Conservation (phyloP, 23 tunicate genomes). For the Ciona savignyi region DNA sequence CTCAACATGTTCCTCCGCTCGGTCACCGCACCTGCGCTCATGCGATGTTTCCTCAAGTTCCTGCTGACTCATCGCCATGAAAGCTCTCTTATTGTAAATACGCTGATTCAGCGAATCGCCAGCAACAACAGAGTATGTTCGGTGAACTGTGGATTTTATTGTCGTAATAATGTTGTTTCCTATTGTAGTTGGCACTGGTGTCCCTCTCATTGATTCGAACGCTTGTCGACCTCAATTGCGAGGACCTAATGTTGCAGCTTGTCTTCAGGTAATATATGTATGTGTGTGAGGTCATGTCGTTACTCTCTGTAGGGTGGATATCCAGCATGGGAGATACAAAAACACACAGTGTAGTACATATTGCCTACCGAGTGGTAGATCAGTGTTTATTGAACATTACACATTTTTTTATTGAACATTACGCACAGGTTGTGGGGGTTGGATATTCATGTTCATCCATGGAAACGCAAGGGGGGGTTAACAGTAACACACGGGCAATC, state of each 20-base stretch:
- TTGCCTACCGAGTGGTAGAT: too few relatives aligned
- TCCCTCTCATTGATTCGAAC: conserved; percentile 83
- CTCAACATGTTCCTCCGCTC: conserved; percentile 86
- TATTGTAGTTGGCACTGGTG: conserved; percentile 67
- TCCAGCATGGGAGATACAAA: too few relatives aligned
- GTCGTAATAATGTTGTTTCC: neutral
- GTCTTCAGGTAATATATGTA: conserved; percentile 64
- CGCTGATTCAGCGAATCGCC: conserved; percentile 86
- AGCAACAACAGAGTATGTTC: conserved; percentile 63
- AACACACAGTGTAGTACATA: too few relatives aligned
- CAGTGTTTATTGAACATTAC: too few relatives aligned
- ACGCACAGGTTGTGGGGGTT: neutral
- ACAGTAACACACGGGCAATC: too few relatives aligned
- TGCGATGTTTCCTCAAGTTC: conserved; percentile 72
- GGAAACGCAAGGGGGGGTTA: too few relatives aligned
- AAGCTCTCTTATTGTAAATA: conserved; percentile 74
- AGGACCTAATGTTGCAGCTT: conserved; percentile 88
- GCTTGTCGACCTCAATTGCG: conserved; percentile 81
- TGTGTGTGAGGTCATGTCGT: neutral
- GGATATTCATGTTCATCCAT: too few relatives aligned
- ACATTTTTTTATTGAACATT: too few relatives aligned
- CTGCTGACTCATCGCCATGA: conserved; percentile 85
- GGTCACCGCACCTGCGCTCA: conserved; percentile 68
- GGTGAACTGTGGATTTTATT: too few relatives aligned
- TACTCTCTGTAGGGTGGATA: too few relatives aligned